Evolutionary conservation across 2,888 invertebrate genomes (phyloP), one percentile per base, ranked within the genome.

Genomic region (Sabellastarte sp.): DNA sequence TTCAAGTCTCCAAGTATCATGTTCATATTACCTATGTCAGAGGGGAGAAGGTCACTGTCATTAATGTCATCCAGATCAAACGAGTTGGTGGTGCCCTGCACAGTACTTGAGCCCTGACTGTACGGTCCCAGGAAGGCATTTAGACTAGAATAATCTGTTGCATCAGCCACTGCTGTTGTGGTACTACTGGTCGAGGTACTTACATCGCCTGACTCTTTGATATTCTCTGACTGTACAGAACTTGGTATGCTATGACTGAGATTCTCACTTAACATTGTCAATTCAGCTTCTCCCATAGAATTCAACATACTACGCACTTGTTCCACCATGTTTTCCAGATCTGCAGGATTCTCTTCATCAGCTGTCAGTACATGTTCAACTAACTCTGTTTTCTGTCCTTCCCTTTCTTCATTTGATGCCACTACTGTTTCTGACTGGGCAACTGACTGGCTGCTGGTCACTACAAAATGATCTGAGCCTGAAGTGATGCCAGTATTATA

Each of bases 1-100:
- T 10, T 20, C 20, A 41, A 33, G 24, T 67, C 68, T 2, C 57
- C 32, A 4, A 66, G 58, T 5, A 68, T 59, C 28, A 28, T 60
- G 15, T 59, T 64, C 63, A 69, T 66, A 59, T 64, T 64, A 3
- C 53, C 57, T 1, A 69, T 60, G 62, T 71, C 69, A 2, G 67
- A 60, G 28, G 50, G 32, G 28, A 70, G 52, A 31, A 72, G 57
- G 61, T 72, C 72, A 41, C 61, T 66, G 59, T 72, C 72, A 33
- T 66, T 69, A 41, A 72, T 72, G 31, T 71, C 70, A 60, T 72
- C 72, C 20, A 72, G 61, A 57, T 71, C 71, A n/a, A 53, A 53
- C 26, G 53, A 60, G 30, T n/a, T 63, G 59, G 15, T 66, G 33
- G 41, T 41, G n/a, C n/a, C n/a, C 41, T 41, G 41, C 10, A 20